Evolutionary conservation across 2,113 vertebrate genomes (phyloP).

Genomic region (Centrocercus urophasianus): DNA sequence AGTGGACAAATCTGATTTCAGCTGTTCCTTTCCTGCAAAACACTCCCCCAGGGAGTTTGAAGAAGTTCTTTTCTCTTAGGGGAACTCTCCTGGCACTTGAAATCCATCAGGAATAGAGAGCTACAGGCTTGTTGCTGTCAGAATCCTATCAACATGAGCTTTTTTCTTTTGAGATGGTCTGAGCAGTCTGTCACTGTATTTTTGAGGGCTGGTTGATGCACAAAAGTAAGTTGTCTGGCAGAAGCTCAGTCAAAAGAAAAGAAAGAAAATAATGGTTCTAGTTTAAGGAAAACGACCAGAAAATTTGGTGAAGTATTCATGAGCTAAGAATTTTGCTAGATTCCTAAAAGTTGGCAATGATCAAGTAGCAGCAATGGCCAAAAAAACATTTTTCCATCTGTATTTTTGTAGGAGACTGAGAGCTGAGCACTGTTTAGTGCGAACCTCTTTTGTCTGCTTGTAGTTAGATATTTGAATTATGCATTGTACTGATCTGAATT

Average conservation of each 20-base stretch:
- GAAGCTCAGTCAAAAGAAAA: constrained; percentile 4
- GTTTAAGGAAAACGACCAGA: constrained; percentile 46
- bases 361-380: constrained; percentile 32
- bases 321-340: constrained; percentile 20
- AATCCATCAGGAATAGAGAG: constrained; percentile 18
- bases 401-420: constrained; percentile 34
- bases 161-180: constrained; percentile 51
- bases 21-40: constrained; percentile 30
- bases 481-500: neutral
- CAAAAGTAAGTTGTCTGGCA: constrained; percentile 41
- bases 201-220: constrained; percentile 18
- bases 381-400: constrained; percentile 64
- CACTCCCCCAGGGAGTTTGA: neutral
- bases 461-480: constrained; percentile 5
- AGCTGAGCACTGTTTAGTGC: neutral
- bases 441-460: constrained; percentile 37
- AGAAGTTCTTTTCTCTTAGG: constrained; percentile 31
- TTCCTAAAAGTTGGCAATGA: constrained; percentile 53
- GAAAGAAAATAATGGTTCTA: constrained; percentile 40
- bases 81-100: constrained; percentile 41
- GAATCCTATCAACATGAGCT: constrained; percentile 16
- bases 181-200: constrained; percentile 51
- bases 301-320: constrained; percentile 56
- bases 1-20: constrained; percentile 42
- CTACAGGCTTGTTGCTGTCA: constrained; percentile 58